Conservation (phyloP, 2,888 invertebrate species). For the Agrotis clavis region DNA sequence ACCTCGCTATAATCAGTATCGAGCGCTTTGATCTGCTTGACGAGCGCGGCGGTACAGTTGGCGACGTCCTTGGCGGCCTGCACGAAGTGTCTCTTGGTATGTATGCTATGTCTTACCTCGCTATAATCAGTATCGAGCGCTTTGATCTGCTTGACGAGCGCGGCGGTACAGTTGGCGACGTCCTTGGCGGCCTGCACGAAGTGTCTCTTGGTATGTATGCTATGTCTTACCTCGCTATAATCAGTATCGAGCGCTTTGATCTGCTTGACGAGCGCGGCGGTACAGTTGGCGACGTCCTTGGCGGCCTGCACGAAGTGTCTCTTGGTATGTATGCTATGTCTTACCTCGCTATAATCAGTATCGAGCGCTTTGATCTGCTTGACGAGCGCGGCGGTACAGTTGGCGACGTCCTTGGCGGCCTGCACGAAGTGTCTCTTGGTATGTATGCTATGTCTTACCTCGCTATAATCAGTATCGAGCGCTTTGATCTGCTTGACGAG, state of each 20-base stretch:
- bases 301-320: constrained; percentile 99
- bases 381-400: constrained; percentile 98
- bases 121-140: constrained; percentile 96
- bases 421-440: constrained; percentile 99
- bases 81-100: constrained; percentile 99
- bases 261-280: constrained; percentile 97
- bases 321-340: constrained; percentile 94
- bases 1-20: constrained; percentile 96
- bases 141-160: constrained; percentile 98
- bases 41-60: constrained; percentile 97
- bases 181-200: constrained; percentile 99
- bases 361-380: constrained; percentile 98
- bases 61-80: constrained; percentile 99
- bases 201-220: constrained; percentile 98
- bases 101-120: constrained; percentile 85
- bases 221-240: constrained; percentile 92
- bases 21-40: constrained; percentile 97
- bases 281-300: constrained; percentile 99
- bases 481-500: constrained; percentile 98
- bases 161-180: constrained; percentile 98
- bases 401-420: constrained; percentile 99
- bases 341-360: constrained; percentile 94
- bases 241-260: constrained; percentile 97
- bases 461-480: constrained; percentile 95
- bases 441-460: constrained; percentile 81